phyloP scores from a whole-genome alignment of 2,113 vertebrate genomes.

The Pseudopipra pipra region DNA sequence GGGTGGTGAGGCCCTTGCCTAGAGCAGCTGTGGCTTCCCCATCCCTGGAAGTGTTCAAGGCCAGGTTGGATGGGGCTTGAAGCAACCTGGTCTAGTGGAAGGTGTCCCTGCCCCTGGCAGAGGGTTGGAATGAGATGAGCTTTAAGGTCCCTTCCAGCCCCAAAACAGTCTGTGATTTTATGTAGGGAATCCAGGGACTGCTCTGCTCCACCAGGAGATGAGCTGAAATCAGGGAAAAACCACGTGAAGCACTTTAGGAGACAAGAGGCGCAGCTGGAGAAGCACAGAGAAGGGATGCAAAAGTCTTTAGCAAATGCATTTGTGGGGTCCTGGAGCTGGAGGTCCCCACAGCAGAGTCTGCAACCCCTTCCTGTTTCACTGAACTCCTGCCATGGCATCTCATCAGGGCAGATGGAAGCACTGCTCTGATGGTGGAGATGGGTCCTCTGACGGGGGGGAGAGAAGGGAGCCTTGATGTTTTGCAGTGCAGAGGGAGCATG shows the following conservation, averaged over 20 bases:
- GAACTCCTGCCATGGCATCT: accelerated
- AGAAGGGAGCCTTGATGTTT: neutral
- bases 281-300: neutral
- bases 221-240: neutral
- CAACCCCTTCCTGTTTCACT: neutral
- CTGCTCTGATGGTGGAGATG: accelerated
- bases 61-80: accelerated
- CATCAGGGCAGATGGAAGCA: accelerated
- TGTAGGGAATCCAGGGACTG: accelerated
- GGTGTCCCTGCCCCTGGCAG: neutral
- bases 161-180: neutral
- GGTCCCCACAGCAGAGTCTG: neutral
- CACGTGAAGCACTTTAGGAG: accelerated
- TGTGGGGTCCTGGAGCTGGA: neutral
- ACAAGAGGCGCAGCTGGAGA: neutral
- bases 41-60: neutral
- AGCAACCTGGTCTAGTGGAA: neutral
- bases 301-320: neutral
- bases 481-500: accelerated
- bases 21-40: neutral
- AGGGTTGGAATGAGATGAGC: neutral
- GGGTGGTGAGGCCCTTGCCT: neutral
- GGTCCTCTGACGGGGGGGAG: neutral
- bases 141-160: neutral
- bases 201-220: accelerated